Base-by-base conservation (phyloP, 2,113 vertebrate genomes). In the Drymodes brunneopygia region DNA sequence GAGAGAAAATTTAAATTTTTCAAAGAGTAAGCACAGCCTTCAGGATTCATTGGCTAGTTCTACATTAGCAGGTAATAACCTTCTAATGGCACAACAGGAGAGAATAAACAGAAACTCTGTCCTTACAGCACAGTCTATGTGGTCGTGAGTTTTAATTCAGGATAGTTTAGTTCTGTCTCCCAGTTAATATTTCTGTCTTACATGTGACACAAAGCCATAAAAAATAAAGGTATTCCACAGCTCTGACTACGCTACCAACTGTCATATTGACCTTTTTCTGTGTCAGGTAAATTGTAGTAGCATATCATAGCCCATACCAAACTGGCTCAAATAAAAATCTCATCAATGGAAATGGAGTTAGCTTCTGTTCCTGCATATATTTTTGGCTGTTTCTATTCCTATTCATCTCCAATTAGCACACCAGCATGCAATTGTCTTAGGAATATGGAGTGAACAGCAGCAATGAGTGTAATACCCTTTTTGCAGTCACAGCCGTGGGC, bases 71-170 rank as follows among this genome's bases (percentile, higher is more conserved):
- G 31, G 40, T 87, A 64, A 67, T 91, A 89, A 67, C 47, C 51
- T 84, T 12, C 22, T 81, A 64, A 75, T 60, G 17, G 35, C 75
- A 64, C 28, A 79, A 29, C 15, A 78, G 33, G 15, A 78, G 16
- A 31, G 70, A 74, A 87, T 64, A 94, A 87, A 87, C n/a, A 57
- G 53, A 91, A 86, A 15, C 5, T 74, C 38, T 85, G 22, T 60
- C 35, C 12, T 86, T 82, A 57, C 10, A 91, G 21, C 20, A 48
- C 10, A 12, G n/a, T 47, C 42, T 36, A 11, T 64, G 17, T 53
- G 15, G 20, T 78, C n/a, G 50, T 38, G 56, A 12, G 7, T 89
- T 92, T 94, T 79, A 72, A 22, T 81, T 75, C 40, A 67, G 44
- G 8, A 64, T 35, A 78, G 15, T 79, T 89, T 64, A 60, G 8